phyloP scores from a whole-genome alignment of 2,113 vertebrate genomes.

The Phrynosoma platyrhinos region DNA sequence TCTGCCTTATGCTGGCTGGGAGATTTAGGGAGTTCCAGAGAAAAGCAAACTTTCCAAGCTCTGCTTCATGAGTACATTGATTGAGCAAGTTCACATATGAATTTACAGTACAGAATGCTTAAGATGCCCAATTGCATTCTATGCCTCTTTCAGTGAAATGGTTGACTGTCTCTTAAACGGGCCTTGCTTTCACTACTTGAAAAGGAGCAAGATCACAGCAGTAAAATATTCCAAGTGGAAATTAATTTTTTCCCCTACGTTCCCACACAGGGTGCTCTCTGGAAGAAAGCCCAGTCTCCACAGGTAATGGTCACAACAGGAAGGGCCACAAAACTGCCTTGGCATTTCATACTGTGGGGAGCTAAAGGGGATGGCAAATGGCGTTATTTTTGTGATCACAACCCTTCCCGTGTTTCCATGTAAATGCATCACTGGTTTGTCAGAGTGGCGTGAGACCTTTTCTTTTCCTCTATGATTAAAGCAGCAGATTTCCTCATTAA shows the following conservation, averaged over 20 bases:
- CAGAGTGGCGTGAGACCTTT: conserved; percentile 59
- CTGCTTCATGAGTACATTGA: background rate
- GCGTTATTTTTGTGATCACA: conserved; percentile 48
- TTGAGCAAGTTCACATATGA: background rate
- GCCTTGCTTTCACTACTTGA: background rate
- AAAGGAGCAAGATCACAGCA: conserved; percentile 57
- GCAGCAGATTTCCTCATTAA: conserved; percentile 66
- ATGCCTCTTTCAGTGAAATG: fast-evolving
- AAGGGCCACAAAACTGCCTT: conserved; percentile 37
- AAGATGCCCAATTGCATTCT: fast-evolving
- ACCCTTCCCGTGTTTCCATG: conserved; percentile 44
- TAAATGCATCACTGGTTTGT: conserved; percentile 45
- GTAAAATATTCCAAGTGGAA: conserved; percentile 63
- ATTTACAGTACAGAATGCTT: background rate
- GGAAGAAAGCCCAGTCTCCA: conserved; percentile 68
- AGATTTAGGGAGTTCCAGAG: background rate
- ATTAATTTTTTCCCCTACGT: conserved; percentile 67
- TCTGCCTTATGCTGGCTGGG: background rate
- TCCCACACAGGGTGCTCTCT: conserved; percentile 73
- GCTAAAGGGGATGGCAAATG: background rate
- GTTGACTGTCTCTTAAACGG: background rate
- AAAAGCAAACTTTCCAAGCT: background rate
- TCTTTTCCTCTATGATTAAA: conserved; percentile 61
- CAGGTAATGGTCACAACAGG: conserved; percentile 57
- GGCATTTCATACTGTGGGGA: conserved; percentile 36